Conservation (phyloP, 2,888 invertebrate species). For the Rhynchonema sp. region DNA sequence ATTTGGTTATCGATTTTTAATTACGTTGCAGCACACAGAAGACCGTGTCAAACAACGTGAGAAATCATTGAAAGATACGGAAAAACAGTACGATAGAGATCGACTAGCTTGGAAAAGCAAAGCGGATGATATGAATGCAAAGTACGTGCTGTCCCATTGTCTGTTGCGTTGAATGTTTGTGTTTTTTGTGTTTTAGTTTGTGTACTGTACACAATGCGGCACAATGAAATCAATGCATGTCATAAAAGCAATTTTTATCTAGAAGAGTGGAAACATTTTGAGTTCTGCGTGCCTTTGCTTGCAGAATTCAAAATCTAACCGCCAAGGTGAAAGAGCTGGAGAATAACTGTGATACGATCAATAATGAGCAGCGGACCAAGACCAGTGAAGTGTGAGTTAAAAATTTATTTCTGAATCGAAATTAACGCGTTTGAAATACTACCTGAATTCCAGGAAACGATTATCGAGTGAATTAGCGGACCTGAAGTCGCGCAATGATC, state of each 20-base stretch:
- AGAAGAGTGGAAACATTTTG: too few species aligned
- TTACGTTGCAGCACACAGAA: neutral
- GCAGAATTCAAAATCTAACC: neutral
- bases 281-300: neutral
- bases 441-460: neutral
- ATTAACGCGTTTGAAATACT: too few species aligned
- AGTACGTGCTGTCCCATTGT: neutral
- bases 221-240: too few species aligned
- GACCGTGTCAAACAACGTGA: neutral
- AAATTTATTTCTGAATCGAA: too few species aligned
- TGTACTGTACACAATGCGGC: too few species aligned
- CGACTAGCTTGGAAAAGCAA: neutral
- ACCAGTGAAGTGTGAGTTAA: neutral
- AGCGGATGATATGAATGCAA: neutral
- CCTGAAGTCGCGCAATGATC: neutral
- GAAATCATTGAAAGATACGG: neutral
- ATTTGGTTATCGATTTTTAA: neutral
- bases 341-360: neutral
- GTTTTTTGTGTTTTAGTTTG: too few species aligned
- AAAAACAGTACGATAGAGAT: neutral
- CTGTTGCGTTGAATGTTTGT: too few species aligned
- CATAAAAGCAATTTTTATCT: too few species aligned
- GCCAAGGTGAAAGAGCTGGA: neutral
- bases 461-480: neutral
- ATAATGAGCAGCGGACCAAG: neutral